Percentiles rank a stretch among this genome's conserved stretches.
Conservation (phyloP, 2,113 vertebrate species). For the Ranitomeya variabilis region DNA sequence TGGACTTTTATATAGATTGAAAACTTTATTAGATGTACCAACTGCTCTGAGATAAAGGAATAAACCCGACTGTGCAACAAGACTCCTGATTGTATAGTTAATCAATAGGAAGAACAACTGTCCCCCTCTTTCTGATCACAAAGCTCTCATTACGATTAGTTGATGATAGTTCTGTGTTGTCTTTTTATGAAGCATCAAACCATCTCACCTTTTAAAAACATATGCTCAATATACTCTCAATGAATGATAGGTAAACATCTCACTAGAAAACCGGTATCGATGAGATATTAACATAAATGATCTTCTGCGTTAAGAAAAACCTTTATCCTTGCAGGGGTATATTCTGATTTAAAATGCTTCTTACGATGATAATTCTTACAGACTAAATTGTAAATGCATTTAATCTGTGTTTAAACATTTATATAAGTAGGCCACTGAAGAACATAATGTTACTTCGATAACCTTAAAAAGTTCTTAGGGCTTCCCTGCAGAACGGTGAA, state of each 20-base stretch:
- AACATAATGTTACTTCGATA: neutral
- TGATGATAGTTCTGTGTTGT: neutral
- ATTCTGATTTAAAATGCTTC: neutral
- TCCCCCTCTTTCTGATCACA: neutral
- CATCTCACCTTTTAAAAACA: neutral
- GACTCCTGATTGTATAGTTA: no score
- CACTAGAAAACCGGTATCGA: neutral
- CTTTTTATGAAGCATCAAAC: neutral
- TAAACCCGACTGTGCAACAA: neutral
- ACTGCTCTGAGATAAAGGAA: neutral
- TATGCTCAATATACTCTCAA: neutral
- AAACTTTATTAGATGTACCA: neutral
- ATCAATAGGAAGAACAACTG: no score
- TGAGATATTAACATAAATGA: neutral
- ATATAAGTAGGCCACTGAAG: neutral
- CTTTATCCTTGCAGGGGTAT: neutral
- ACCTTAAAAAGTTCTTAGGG: neutral
- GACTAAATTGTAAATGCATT: neutral
- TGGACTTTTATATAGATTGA: neutral
- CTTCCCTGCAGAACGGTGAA: neutral
- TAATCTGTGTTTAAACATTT: neutral
- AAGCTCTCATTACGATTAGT: neutral
- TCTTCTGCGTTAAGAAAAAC: neutral
- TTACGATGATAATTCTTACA: neutral
- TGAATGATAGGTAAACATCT: neutral